phyloP scores from a whole-genome alignment of 1,140 invertebrate species.

The Drosophila takahashii region DNA sequence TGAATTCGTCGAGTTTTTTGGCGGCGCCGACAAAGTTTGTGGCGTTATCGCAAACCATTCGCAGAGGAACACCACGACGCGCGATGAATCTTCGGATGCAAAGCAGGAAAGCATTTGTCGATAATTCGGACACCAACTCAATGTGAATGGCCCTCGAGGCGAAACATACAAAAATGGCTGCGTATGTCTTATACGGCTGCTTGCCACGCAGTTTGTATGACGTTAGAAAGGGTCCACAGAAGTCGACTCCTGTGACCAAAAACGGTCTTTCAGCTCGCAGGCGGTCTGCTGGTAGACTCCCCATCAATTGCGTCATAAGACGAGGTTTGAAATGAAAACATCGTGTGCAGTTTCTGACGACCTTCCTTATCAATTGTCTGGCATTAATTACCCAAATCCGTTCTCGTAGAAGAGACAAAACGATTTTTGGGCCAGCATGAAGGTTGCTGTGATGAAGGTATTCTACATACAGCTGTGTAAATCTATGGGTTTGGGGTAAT shows the following conservation, averaged over 20 bases:
- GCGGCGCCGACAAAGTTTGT: too few species aligned
- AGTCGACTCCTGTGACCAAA: neutral
- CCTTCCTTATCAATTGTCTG: neutral
- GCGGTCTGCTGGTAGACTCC: neutral
- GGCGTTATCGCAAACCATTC: constrained; percentile 1
- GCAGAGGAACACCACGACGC: neutral
- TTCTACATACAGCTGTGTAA: neutral
- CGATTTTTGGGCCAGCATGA: constrained; percentile 1
- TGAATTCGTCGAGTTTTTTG: neutral
- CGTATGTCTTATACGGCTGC: neutral
- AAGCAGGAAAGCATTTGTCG: constrained; percentile 6
- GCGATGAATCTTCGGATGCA: constrained; percentile 2
- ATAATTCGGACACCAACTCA: constrained; percentile 7
- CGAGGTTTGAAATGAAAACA: constrained; percentile 1
- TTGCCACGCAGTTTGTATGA: neutral
- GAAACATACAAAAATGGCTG: constrained; percentile 5
- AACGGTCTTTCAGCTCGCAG: constrained; percentile 1
- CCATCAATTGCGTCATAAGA: constrained; percentile 4
- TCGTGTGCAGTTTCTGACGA: neutral
- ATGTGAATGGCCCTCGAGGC: constrained; percentile 4
- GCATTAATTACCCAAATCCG: neutral
- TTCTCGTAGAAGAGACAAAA: neutral
- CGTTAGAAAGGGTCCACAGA: constrained; percentile 1
- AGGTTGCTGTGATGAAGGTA: neutral
- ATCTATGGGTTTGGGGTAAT: neutral